Base-by-base conservation (phyloP, 2,888 invertebrate genomes). In the Temnothorax rugatulus region DNA sequence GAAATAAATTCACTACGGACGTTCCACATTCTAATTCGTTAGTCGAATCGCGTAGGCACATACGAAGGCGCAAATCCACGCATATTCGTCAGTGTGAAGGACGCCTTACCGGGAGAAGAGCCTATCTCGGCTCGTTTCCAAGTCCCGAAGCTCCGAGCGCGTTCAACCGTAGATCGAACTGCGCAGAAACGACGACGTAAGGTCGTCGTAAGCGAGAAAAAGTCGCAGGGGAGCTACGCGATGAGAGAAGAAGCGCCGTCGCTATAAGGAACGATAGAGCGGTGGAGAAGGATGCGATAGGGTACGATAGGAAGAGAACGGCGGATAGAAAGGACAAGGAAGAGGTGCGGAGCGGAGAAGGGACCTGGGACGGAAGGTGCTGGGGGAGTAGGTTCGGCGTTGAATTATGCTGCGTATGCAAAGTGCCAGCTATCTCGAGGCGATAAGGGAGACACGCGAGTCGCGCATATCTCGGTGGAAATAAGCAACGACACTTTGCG, bases 361-460 rank as follows among this genome's bases (percentile, higher is more conserved):
- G 41, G 44, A n/a, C n/a, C n/a, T n/a, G n/a, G n/a, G n/a, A 29
- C 50, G 77, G 63, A 29, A 38, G 75, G 82, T 38, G 59, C 57
- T 44, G 54, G 54, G 44, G 83, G 82, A 84, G 89, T 86, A 83
- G 90, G 90, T 92, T 93, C 88, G 92, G 91, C 92, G 93, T 94
- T 94, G 94, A 94, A 94, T 94, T 93, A 94, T 94, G 93, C 92
- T 91, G 92, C 91, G 93, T 93, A 94, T 94, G 94, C 93, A 94
- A 94, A 94, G 93, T 91, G 93, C 93, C 90, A 93, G 93, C 92
- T 94, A 94, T 94, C 94, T 93, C 90, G 90, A 88, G 91, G 87
- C 93, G 94, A 94, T 94, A 94, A 94, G 94, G 90, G 92, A 93
- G 93, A 94, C 94, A 94, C 94, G 94, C 93, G 93, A 94, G 93